Evolutionary conservation across 2,888 invertebrate genomes (phyloP), one percentile per base, ranked within the genome.

Genomic region (Villa cingulata): DNA sequence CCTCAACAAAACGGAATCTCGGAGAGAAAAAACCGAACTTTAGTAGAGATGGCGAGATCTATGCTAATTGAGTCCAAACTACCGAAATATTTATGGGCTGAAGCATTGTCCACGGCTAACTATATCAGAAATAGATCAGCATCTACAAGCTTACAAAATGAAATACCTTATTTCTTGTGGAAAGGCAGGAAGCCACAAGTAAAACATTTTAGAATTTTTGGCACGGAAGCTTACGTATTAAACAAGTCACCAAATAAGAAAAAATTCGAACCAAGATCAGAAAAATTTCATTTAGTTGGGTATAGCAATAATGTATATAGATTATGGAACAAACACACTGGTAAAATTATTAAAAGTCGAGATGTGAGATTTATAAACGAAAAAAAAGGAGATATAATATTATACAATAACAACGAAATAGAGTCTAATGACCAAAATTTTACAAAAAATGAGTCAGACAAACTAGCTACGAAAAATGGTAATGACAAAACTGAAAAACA

Each of bases 191-290:
- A 1, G 6, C 37, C 37, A 3, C 1, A 17, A n/a, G 37, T 37
- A 1, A 37, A 17, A 2, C 2, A 17, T 16, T 17, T 17, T 2
- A 37, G 17, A 37, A 17, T 6, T n/a, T 36, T 36, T 36, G 36
- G 36, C 1, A 2, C 38, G 18, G 1, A 9, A 18, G 38, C 12
- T 2, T 38, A 38, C 18, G 38, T 38, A 9, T 12, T 38, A 38
- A 2, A 17, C 10, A 37, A 37, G 6, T 10, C 5, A 6, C 37
- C 15, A 2, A 17, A 5, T 1, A 19, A 55, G 44, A 52, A 17
- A 19, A 55, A 54, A 43, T 40, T 39, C 15, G 48, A 48, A 37
- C 7, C 47, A 19, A 53, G 47, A 39, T 51, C 48, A 10, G n/a
- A 43, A 43, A 29, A 43, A 20, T n/a, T 5, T 36, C n/a, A n/a